A percentile compares a stretch with the other conserved stretches of the same genome.
Conservation (phyloP, 53 echinoderm and acorn worm genomes). For the Holothuria leucospilota region DNA sequence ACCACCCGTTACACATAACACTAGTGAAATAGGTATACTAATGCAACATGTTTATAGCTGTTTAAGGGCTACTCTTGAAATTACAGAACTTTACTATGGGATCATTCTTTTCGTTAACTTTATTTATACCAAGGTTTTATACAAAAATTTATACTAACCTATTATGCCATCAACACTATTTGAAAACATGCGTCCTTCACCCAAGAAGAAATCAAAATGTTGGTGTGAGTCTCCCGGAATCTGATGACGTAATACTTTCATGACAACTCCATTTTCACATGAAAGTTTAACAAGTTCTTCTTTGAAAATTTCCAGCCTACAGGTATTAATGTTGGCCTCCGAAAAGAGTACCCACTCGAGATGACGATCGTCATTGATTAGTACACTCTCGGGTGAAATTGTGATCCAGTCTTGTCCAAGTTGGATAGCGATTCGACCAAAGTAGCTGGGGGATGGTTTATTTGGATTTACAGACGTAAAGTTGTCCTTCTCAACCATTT, state of each 20-base stretch:
- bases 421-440: constrained; percentile 1
- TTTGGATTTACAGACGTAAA: not conserved
- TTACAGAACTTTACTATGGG: too few relatives aligned
- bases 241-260: not conserved
- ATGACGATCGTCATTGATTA: not conserved
- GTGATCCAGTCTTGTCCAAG: constrained; percentile 20
- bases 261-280: constrained; percentile 9
- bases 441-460: constrained; percentile 4
- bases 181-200: constrained; percentile 50
- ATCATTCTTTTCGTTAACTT: too few relatives aligned
- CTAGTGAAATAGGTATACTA: too few relatives aligned
- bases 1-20: too few relatives aligned
- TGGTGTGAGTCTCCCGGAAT: not conserved
- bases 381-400: constrained; percentile 9
- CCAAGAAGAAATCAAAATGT: constrained; percentile 69
- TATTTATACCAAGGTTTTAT: too few relatives aligned
- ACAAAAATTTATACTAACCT: not conserved
- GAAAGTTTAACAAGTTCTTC: not conserved
- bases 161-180: constrained; percentile 68
- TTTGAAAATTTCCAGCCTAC: not conserved
- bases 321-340: not conserved
- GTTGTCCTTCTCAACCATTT: constrained; percentile 23
- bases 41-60: too few relatives aligned
- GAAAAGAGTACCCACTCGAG: not conserved
- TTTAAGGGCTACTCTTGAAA: too few relatives aligned